These are phyloP conservation scores for Isaurus tuberculatus DNA, from an alignment of 92 coral and sea anemone genomes.

Conservation along the genomic window DNA sequence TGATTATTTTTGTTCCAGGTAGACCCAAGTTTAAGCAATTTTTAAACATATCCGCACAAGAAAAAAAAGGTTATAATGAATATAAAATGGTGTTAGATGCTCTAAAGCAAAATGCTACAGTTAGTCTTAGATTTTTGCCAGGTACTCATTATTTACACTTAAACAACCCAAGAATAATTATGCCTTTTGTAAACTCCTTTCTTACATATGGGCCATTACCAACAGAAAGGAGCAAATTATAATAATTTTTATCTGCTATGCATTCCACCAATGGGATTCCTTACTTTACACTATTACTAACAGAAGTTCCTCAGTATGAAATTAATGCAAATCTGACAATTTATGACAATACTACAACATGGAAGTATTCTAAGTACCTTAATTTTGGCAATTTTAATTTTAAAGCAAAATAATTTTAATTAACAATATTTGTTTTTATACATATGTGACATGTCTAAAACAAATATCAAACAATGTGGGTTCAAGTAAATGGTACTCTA, in stretches of 20 bases:
- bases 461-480: no score
- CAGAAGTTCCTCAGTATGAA: no score
- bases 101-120: not conserved
- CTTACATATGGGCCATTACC: not conserved
- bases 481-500: no score
- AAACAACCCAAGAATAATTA: slow-evolving; percentile 19
- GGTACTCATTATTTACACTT: slow-evolving; percentile 30
- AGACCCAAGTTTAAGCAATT: not conserved
- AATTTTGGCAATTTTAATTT: no score
- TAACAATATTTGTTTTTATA: no score
- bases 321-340: no score
- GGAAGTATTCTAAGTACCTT: no score
- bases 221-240: slow-evolving; percentile 6
- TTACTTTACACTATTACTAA: no score
- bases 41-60: not conserved
- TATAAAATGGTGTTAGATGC: not conserved
- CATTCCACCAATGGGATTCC: no score
- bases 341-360: no score
- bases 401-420: no score
- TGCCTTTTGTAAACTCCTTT: slow-evolving; percentile 18
- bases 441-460: no score
- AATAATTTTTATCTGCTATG: not conserved
- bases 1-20: not conserved
- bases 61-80: not conserved
- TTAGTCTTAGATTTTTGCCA: slow-evolving; percentile 5